Evolutionary conservation across 2,888 invertebrate species (phyloP).

Genomic region (Auanema sp.): DNA sequence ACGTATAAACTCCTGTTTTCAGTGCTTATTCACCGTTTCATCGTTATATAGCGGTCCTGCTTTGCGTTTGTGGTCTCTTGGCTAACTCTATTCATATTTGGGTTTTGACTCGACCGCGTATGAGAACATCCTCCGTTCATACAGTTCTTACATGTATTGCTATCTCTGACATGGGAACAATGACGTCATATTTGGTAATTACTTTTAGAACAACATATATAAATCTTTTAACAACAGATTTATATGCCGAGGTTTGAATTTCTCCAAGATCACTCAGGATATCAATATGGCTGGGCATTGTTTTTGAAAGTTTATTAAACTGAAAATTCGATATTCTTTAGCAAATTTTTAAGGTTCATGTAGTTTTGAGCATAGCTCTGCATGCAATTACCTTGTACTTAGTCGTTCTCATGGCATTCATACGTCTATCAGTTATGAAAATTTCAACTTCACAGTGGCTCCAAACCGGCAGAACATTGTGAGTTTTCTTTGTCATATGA

Average conservation of each 20-base stretch:
- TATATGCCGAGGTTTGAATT: constrained; percentile 54
- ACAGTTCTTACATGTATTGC: constrained; percentile 51
- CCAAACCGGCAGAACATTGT: constrained; percentile 39
- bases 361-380: constrained; percentile 46
- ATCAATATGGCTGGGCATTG: constrained; percentile 46
- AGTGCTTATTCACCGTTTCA: constrained; percentile 48
- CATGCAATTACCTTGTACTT: constrained; percentile 56
- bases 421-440: constrained; percentile 47
- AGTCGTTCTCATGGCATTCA: constrained; percentile 58
- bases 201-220: neutral
- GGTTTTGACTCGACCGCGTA: constrained; percentile 47
- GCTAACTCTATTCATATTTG: constrained; percentile 49
- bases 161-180: constrained; percentile 52
- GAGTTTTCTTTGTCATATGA: constrained; percentile 8
- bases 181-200: constrained; percentile 52
- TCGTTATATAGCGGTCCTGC: constrained; percentile 41
- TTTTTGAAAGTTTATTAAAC: constrained; percentile 38
- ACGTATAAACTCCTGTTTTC: constrained; percentile 18
- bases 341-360: constrained; percentile 36
- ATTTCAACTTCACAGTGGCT: constrained; percentile 33
- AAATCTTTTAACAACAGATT: constrained; percentile 26
- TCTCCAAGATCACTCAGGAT: constrained; percentile 35
- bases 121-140: constrained; percentile 49
- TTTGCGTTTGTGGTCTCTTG: constrained; percentile 46
- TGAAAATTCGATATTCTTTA: neutral